Percentiles rank a stretch among this genome's conserved stretches.
phyloP scores from a whole-genome alignment of 2,113 vertebrate species.

The Heterotis niloticus region DNA sequence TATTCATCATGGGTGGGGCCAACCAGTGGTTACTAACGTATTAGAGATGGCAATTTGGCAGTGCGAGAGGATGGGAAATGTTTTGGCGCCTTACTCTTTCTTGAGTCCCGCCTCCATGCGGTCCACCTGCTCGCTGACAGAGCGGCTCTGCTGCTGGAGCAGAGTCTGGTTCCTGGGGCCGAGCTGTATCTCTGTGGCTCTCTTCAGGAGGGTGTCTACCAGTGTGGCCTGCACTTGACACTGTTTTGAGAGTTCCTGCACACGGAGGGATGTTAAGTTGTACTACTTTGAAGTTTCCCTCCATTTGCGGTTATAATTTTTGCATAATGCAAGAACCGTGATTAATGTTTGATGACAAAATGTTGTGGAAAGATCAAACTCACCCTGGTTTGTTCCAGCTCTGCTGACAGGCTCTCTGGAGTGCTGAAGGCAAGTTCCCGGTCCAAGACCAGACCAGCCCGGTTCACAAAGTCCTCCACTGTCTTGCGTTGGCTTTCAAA shows the following conservation, averaged over 20 bases:
- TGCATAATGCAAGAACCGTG: too few relatives aligned
- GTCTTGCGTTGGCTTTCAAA: conserved; percentile 87
- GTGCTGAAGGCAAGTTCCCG: conserved; percentile 87
- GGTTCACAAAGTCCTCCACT: conserved; percentile 80
- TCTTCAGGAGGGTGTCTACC: conserved; percentile 79
- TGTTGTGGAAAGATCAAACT: conserved; percentile 16
- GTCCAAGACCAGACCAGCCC: conserved; percentile 75
- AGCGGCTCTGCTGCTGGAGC: conserved; percentile 75
- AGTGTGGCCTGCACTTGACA: conserved; percentile 74
- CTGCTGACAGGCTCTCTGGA: conserved; percentile 82
- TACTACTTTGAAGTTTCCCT: too few relatives aligned
- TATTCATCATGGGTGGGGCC: not conserved
- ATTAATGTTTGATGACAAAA: too few relatives aligned
- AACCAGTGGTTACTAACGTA: not conserved
- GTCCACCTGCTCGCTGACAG: conserved; percentile 80
- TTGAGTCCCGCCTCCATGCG: conserved; percentile 75
- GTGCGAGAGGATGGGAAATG: not conserved
- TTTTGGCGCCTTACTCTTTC: conserved; percentile 73
- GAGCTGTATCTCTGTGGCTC: conserved; percentile 83
- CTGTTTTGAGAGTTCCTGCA: conserved; percentile 80
- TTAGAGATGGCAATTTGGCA: not conserved
- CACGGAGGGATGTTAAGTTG: not conserved
- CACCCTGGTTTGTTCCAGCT: conserved; percentile 85
- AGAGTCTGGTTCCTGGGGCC: conserved; percentile 76
- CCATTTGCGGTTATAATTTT: too few relatives aligned